Evolutionary conservation across 2,888 invertebrate species (phyloP).

Genomic region (Nomada goodeniana): DNA sequence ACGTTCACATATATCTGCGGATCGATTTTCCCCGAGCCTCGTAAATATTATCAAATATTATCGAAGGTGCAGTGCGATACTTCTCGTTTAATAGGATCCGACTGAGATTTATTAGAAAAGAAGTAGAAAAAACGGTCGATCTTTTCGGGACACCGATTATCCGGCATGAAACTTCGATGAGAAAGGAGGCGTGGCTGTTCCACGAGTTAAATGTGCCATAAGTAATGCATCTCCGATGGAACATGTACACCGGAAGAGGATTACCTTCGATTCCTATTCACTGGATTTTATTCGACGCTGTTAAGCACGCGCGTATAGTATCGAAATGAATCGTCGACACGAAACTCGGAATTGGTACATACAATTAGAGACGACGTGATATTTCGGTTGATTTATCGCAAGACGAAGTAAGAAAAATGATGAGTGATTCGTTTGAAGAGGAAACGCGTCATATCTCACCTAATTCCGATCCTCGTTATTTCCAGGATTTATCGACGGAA

Average conservation of each 20-base stretch:
- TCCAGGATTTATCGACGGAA: slow-evolving; percentile 17
- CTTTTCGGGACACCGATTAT: slow-evolving; percentile 50
- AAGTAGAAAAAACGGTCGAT: slow-evolving; percentile 1
- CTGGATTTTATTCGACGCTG: slow-evolving; percentile 45
- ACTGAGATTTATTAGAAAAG: slow-evolving; percentile 12
- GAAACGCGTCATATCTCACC: slow-evolving; percentile 17
- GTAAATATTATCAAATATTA: slow-evolving; percentile 15
- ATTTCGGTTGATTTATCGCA: not conserved
- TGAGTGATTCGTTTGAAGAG: not conserved
- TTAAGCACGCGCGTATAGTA: slow-evolving; percentile 6
- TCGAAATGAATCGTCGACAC: not conserved
- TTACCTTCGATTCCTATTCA: slow-evolving; percentile 53
- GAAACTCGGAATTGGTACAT: not conserved
- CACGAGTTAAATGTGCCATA: slow-evolving; percentile 68
- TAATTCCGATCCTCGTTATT: slow-evolving; percentile 15
- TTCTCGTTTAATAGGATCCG: slow-evolving; percentile 10
- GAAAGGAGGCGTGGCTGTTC: slow-evolving; percentile 39
- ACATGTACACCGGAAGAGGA: slow-evolving; percentile 58
- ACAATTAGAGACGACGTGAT: not conserved
- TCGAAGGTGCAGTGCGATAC: not conserved
- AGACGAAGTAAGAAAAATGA: not conserved
- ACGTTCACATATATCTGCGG: not conserved
- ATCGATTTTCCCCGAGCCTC: not conserved
- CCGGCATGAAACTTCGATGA: slow-evolving; percentile 52
- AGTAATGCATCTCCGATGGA: slow-evolving; percentile 70